Conservation (phyloP, 2,888 invertebrate genomes). For the Philereme vetulata region DNA sequence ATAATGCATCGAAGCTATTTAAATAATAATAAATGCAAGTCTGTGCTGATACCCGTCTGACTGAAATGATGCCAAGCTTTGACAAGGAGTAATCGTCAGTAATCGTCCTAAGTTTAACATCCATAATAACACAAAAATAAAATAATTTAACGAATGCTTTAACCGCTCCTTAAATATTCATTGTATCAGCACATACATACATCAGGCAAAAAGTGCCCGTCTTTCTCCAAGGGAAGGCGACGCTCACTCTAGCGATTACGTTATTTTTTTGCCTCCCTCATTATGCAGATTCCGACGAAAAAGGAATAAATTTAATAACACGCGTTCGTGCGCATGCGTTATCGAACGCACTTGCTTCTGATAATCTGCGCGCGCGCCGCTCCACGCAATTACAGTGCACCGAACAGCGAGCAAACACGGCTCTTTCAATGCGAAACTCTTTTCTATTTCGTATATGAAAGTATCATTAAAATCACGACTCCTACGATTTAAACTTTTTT, state of each 20-base stretch:
- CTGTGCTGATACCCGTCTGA: conserved; percentile 41
- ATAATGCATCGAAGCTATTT: conserved; percentile 43
- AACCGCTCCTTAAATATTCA: conserved; percentile 68
- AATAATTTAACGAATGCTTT: conserved; percentile 50
- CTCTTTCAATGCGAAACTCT: conserved; percentile 26
- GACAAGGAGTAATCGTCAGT: conserved; percentile 69
- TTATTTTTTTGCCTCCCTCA: conserved; percentile 77
- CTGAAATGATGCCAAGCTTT: conserved; percentile 58
- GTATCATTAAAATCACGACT: not conserved
- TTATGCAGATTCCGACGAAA: conserved; percentile 83
- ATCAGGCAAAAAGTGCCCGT: conserved; percentile 65
- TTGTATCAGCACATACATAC: conserved; percentile 56
- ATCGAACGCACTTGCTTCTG: conserved; percentile 82
- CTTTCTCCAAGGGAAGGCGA: conserved; percentile 76
- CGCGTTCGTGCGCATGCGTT: conserved; percentile 81
- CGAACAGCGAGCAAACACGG: conserved; percentile 43
- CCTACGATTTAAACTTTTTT: too few relatives aligned
- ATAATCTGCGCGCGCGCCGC: conserved; percentile 78
- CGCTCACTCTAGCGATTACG: conserved; percentile 79
- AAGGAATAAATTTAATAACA: conserved; percentile 84
- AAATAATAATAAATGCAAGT: conserved; percentile 51
- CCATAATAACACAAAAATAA: conserved; percentile 65
- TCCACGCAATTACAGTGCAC: conserved; percentile 68
- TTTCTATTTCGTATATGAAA: conserved; percentile 55
- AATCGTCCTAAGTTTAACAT: conserved; percentile 61